These are phyloP conservation scores for Syngnathus rostellatus DNA, from an alignment of 2,797 vertebrate species.

Conservation along the genomic window DNA sequence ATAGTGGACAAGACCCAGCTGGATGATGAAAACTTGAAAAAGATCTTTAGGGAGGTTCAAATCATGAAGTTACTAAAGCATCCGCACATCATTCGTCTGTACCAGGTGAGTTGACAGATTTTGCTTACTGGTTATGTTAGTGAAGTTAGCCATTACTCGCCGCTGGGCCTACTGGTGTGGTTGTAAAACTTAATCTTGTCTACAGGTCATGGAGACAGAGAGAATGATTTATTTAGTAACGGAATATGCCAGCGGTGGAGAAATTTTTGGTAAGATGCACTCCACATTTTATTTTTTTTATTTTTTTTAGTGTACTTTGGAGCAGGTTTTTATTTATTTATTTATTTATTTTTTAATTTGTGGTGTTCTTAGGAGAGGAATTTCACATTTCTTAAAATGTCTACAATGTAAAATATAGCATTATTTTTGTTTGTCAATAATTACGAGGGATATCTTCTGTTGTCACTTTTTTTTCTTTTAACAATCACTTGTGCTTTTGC, in stretches of 20 bases:
- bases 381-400: not conserved
- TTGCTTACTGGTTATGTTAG: conserved; percentile 40
- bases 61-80: conserved; percentile 99
- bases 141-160: conserved; percentile 16
- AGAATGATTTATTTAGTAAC: conserved; percentile 98
- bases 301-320: not conserved
- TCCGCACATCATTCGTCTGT: conserved; percentile 95
- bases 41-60: conserved; percentile 98
- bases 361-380: not conserved
- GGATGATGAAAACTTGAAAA: conserved; percentile 98
- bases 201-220: conserved; percentile 97
- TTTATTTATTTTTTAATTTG: not conserved
- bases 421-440: not conserved
- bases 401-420: not conserved
- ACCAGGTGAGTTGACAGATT: conserved; percentile 75
- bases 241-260: conserved; percentile 94
- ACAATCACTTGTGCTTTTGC: not conserved
- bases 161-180: conserved; percentile 3
- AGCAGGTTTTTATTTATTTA: not conserved
- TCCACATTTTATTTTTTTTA: not conserved
- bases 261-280: conserved; percentile 89
- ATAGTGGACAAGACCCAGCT: conserved; percentile 98
- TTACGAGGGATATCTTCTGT: not conserved
- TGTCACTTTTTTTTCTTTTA: not conserved
- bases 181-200: conserved; percentile 37